Evolutionary conservation across 1,140 invertebrate genomes (phyloP), one percentile per base, ranked within the genome.

Genomic region (Andrena cerasifolii): DNA sequence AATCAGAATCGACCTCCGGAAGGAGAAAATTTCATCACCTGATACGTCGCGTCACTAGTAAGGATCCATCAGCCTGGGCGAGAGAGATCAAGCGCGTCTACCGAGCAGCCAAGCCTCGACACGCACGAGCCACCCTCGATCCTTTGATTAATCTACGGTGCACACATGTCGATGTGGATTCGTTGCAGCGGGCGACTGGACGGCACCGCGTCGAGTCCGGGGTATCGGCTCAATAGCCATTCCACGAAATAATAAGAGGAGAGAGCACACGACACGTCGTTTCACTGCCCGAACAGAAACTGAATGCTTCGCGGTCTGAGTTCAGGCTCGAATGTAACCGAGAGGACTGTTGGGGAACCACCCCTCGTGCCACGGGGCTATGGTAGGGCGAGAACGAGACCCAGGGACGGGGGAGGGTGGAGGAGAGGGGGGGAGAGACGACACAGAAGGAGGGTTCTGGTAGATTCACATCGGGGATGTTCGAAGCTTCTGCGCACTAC

Each of bases 401-500:
- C 16, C 16, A 18, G 8, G 62, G 68, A 65, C 66, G 74, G 79
- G 65, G 54, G 40, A 33, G 61, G n/a, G 65, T 54, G 45, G 7
- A 31, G 28, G 24, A 10, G n/a, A n/a, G 28, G 2, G 36, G 47
- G 26, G 33, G 45, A 21, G 75, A 45, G 36, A 67, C 8, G 77
- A 24, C 59, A 54, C 26, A 47, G 47, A 16, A 59, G 70, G 79
- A 66, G 77, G 62, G 62, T 59, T 79, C 72, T 75, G 82, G 82
- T 56, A 74, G 85, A 88, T 86, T 88, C 86, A 82, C 79, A 77
- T 85, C 83, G 80, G 84, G 85, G 80, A 82, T 73, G 70, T 81
- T 81, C 79, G 74, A 54, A 70, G 89, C 90, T 91, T 88, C 88
- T 91, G 91, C 91, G 90, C 90, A 90, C 86, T 90, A 81, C 79